These are phyloP conservation scores for Dolichallabes microphthalmus DNA, from an alignment of 2,113 vertebrate species.

Conservation along the genomic window DNA sequence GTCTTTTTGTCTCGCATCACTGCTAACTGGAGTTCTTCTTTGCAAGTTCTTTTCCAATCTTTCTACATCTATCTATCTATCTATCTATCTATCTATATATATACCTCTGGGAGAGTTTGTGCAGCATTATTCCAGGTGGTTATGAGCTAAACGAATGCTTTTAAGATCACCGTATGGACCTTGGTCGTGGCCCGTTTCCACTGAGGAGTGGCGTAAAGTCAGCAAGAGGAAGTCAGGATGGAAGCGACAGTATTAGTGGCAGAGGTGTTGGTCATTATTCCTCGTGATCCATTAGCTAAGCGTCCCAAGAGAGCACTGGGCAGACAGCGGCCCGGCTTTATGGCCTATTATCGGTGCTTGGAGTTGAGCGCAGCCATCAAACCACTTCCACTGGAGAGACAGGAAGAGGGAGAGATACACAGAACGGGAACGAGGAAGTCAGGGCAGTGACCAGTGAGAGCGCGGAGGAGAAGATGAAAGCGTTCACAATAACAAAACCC, in stretches of 20 bases:
- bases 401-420: background rate
- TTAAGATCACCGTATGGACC: conserved; percentile 62
- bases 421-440: background rate
- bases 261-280: conserved; percentile 56
- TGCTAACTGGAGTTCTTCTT: background rate
- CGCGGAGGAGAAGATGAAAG: background rate
- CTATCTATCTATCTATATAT: background rate
- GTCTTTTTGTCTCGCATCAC: background rate
- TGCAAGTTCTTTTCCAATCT: background rate
- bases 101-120: conserved; percentile 14
- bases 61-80: background rate
- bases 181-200: conserved; percentile 65
- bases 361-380: conserved; percentile 26
- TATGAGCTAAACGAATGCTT: conserved; percentile 73
- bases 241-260: conserved; percentile 48
- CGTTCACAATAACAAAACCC: background rate
- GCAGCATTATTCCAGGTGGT: conserved; percentile 59
- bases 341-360: conserved; percentile 38
- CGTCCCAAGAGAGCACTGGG: conserved; percentile 46
- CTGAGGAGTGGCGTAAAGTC: conserved; percentile 38
- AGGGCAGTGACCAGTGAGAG: background rate
- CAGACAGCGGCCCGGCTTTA: conserved; percentile 30
- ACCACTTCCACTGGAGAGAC: conserved; percentile 7
- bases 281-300: conserved; percentile 56
- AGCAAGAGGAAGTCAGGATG: conserved; percentile 36